These are phyloP conservation scores for Drosophila arizonae DNA, from an alignment of 1,140 invertebrate genomes.

Conservation along the genomic window DNA sequence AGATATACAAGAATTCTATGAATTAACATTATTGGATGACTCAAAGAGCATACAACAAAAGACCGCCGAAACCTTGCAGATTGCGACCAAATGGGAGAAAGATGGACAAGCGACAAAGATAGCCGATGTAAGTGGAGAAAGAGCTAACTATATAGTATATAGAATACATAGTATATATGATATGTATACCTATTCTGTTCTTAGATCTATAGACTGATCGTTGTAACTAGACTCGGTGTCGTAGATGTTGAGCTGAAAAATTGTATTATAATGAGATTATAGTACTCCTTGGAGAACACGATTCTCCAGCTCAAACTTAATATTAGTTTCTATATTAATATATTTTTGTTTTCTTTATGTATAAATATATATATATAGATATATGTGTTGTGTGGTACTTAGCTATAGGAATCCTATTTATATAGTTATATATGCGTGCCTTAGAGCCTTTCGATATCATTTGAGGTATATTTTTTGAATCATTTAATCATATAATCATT, in stretches of 20 bases:
- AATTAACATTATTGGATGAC: slow-evolving; percentile 97
- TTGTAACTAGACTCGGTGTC: neutral
- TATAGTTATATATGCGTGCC: neutral
- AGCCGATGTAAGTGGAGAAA: slow-evolving; percentile 69
- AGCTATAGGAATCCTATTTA: neutral
- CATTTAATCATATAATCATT: slow-evolving; percentile 7
- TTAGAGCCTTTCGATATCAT: neutral
- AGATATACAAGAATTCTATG: slow-evolving; percentile 99
- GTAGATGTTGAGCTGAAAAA: neutral
- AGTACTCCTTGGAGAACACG: neutral
- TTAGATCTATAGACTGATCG: neutral
- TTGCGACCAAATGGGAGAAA: slow-evolving; percentile 97
- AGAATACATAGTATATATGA: slow-evolving; percentile 1
- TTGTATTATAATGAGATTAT: neutral
- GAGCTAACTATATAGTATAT: neutral
- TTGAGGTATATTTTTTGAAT: neutral
- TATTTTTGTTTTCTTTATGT: neutral
- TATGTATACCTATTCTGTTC: neutral
- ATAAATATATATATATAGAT: neutral
- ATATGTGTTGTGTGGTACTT: neutral
- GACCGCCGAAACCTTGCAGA: slow-evolving; percentile 96
- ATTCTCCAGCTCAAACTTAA: neutral
- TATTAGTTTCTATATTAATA: neutral
- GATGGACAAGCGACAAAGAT: slow-evolving; percentile 81
- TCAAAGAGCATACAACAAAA: slow-evolving; percentile 97